Conservation (phyloP, 2,888 invertebrate genomes). For the Eristalinus aeneus region DNA sequence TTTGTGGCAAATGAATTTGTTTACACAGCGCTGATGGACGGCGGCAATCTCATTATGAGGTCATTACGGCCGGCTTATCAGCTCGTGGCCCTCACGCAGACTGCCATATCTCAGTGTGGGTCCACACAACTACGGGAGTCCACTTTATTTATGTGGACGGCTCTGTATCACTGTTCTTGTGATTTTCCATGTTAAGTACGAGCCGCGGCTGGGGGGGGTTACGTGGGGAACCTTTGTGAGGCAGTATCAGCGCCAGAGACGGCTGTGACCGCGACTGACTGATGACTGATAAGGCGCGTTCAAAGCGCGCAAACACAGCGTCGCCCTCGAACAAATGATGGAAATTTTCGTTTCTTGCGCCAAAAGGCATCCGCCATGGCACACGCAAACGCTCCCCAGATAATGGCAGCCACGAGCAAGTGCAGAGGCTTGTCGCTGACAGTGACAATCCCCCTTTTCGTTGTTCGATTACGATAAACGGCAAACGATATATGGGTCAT, state of each 20-base stretch:
- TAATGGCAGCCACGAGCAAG: conserved; percentile 11
- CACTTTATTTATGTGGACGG: neutral
- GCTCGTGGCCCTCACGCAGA: conserved; percentile 22
- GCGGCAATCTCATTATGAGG: conserved; percentile 63
- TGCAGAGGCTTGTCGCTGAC: conserved; percentile 31
- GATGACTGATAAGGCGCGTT: conserved; percentile 31
- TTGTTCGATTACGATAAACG: conserved; percentile 27
- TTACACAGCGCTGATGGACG: conserved; percentile 52
- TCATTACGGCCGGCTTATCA: conserved; percentile 66
- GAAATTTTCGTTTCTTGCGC: conserved; percentile 44
- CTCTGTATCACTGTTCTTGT: conserved; percentile 19
- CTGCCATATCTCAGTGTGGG: conserved; percentile 22
- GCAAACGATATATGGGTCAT: conserved; percentile 48
- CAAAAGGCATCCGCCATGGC: conserved; percentile 57
- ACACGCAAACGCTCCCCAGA: conserved; percentile 64
- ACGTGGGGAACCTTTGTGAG: neutral
- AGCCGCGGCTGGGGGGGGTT: neutral
- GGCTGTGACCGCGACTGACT: conserved; percentile 20
- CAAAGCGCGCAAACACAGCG: conserved; percentile 9
- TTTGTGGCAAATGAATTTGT: conserved; percentile 64
- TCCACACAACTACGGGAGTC: conserved; percentile 32
- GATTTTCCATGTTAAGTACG: conserved; percentile 35
- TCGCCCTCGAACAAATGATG: conserved; percentile 36
- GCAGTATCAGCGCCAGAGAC: neutral
- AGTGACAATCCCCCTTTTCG: conserved; percentile 33